phyloP scores from a whole-genome alignment of 2,797 vertebrate species.

The Poliocrania exsul region DNA sequence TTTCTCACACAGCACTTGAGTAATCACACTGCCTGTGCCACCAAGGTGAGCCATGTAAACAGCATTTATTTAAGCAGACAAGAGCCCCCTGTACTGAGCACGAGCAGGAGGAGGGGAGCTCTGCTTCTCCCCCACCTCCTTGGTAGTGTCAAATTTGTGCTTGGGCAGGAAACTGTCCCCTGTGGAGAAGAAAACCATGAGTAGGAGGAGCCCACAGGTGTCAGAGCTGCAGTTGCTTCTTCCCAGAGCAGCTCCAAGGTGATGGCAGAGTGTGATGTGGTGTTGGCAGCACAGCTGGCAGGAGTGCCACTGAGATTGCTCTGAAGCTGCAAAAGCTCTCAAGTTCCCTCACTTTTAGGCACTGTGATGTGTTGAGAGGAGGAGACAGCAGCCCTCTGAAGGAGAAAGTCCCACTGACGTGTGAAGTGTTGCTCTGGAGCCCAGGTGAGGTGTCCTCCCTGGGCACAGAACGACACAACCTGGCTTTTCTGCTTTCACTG shows the following conservation, averaged over 20 bases:
- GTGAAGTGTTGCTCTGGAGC: neutral
- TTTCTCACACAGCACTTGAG: neutral
- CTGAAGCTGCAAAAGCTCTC: neutral
- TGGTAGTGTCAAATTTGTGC: neutral
- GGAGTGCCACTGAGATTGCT: neutral
- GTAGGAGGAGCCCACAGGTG: neutral
- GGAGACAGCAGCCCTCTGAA: neutral
- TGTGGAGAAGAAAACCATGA: rapidly evolving
- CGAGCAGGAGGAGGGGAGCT: neutral
- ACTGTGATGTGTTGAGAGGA: neutral
- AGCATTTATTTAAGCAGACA: neutral
- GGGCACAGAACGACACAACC: rapidly evolving
- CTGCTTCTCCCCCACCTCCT: neutral
- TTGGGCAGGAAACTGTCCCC: neutral
- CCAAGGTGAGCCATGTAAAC: neutral
- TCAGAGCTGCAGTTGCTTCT: neutral
- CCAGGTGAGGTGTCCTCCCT: neutral
- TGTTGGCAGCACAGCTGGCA: neutral
- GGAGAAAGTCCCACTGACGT: neutral
- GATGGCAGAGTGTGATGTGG: neutral
- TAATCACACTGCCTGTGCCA: neutral
- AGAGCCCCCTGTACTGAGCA: neutral
- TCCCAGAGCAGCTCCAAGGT: neutral
- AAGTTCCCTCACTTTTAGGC: neutral
- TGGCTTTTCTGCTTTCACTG: neutral